These are phyloP conservation scores for Rhagonycha lutea DNA, from an alignment of 2,888 invertebrate species.

Conservation along the genomic window DNA sequence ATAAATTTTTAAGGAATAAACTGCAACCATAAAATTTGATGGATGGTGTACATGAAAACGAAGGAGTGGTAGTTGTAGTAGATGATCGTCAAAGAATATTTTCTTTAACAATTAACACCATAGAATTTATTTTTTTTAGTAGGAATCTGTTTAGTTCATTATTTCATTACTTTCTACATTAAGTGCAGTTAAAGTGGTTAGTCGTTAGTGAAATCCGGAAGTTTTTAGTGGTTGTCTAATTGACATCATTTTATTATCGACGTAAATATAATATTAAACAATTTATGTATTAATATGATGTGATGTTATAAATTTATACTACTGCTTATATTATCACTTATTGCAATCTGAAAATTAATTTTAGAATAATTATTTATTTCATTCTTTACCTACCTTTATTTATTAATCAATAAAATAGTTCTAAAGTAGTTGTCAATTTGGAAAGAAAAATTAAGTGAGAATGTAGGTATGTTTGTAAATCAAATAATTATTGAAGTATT, in stretches of 20 bases:
- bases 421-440: neutral
- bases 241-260: neutral
- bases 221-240: slow-evolving; percentile 1
- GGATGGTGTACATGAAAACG: neutral
- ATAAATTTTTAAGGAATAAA: neutral
- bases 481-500: neutral
- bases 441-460: neutral
- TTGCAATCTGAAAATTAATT: neutral
- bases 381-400: neutral
- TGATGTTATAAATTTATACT: neutral
- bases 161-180: slow-evolving; percentile 1
- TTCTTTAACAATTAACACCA: slow-evolving; percentile 19
- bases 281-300: neutral
- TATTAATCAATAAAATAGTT: neutral
- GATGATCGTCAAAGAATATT: slow-evolving; percentile 13
- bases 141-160: neutral
- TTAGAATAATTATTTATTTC: neutral
- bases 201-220: neutral
- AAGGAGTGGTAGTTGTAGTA: neutral
- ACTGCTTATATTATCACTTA: neutral
- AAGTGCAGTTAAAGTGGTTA: neutral
- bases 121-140: slow-evolving; percentile 7
- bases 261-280: neutral
- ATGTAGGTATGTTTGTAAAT: neutral
- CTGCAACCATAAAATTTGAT: neutral